Conservation (phyloP, 2,888 invertebrate genomes). For the Perizoma affinitatum region DNA sequence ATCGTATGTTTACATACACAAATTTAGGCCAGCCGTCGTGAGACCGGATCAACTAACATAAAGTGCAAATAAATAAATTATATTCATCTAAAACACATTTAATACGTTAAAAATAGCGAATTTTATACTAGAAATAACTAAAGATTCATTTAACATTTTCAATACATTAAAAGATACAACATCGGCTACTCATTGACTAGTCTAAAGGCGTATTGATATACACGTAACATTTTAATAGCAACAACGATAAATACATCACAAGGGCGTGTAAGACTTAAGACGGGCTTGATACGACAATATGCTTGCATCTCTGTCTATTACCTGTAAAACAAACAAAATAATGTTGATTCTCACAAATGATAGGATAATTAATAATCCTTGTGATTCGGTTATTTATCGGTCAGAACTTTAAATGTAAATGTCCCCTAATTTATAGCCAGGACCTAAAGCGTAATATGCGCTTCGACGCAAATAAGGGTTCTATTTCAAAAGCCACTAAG, state of each 20-base stretch:
- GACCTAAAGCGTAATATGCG: too few species aligned
- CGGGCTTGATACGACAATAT: constrained; percentile 36
- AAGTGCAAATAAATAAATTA: constrained; percentile 74
- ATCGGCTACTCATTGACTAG: constrained; percentile 82
- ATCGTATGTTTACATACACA: constrained; percentile 36
- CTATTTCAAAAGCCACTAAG: too few species aligned
- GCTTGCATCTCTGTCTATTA: constrained; percentile 40
- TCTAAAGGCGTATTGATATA: constrained; percentile 75
- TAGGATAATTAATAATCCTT: too few species aligned
- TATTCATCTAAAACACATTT: constrained; percentile 67
- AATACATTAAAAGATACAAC: constrained; percentile 78
- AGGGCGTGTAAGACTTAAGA: constrained; percentile 48
- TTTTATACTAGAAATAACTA: constrained; percentile 78
- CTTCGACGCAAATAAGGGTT: too few species aligned
- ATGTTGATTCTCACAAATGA: too few species aligned
- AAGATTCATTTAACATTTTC: constrained; percentile 77
- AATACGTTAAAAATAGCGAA: constrained; percentile 71
- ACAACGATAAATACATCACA: constrained; percentile 77
- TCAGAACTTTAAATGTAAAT: too few species aligned
- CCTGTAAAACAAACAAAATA: constrained; percentile 33
- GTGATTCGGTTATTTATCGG: too few species aligned
- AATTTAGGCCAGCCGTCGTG: constrained; percentile 46
- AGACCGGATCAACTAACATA: constrained; percentile 48
- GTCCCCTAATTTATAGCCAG: too few species aligned
- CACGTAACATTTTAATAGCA: constrained; percentile 73